Conservation (phyloP, 2,888 invertebrate species). For the Aphidius colemani region DNA sequence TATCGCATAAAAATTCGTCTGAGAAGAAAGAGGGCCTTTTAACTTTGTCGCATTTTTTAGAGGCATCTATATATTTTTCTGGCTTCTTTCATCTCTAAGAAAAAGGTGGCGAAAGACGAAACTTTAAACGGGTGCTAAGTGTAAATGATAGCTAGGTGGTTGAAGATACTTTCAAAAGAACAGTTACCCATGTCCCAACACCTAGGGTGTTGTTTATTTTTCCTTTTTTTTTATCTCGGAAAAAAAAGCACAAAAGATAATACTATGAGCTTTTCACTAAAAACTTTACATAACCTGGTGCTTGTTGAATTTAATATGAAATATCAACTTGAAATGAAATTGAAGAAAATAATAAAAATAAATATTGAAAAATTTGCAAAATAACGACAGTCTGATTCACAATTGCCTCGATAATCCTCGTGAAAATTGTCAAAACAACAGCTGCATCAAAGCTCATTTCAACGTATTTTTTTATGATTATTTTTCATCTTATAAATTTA, state of each 20-base stretch:
- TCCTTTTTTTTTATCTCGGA: no score
- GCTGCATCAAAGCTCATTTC: not conserved
- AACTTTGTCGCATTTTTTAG: conserved; percentile 14
- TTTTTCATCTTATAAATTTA: conserved; percentile 7
- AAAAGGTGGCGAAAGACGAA: conserved; percentile 18
- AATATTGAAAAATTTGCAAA: conserved; percentile 1
- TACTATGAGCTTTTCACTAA: conserved; percentile 30
- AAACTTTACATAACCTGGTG: no score
- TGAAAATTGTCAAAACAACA: conserved; percentile 15
- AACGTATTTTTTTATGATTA: not conserved
- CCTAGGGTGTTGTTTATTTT: conserved; percentile 22
- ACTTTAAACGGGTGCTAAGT: conserved; percentile 41
- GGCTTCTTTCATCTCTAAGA: not conserved
- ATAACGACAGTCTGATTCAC: conserved; percentile 11
- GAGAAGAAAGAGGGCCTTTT: conserved; percentile 2
- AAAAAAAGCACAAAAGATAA: no score
- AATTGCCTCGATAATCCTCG: conserved; percentile 13
- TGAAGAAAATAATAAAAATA: not conserved
- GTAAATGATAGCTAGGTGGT: conserved; percentile 58
- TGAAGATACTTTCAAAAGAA: conserved; percentile 43
- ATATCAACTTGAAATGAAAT: conserved; percentile 11
- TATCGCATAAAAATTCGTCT: conserved; percentile 41
- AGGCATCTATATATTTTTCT: conserved; percentile 2
- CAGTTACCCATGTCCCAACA: conserved; percentile 37
- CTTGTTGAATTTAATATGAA: no score